phyloP scores from a whole-genome alignment of 2,797 vertebrate species.

The Ctenochaetus hawaiiensis region DNA sequence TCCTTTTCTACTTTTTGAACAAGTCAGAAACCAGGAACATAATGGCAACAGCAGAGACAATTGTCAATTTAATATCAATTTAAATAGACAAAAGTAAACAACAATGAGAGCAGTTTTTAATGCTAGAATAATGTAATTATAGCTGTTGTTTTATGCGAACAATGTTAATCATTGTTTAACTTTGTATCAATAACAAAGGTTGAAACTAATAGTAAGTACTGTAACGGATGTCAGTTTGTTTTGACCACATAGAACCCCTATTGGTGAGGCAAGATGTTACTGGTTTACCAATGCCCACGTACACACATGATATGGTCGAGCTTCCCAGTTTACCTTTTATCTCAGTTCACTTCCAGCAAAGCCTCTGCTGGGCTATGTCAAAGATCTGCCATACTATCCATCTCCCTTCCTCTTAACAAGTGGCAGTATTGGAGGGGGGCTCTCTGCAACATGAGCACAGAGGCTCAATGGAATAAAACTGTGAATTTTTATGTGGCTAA shows the following conservation, averaged over 20 bases:
- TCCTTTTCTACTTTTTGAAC: too few species aligned
- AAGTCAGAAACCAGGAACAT: too few species aligned
- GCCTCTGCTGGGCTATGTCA: constrained; percentile 36
- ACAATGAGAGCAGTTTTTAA: too few species aligned
- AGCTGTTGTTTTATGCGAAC: not conserved
- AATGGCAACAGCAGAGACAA: too few species aligned
- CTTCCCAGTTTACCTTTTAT: constrained; percentile 43
- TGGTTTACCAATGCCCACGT: constrained; percentile 51
- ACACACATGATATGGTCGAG: constrained; percentile 24
- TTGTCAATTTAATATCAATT: too few species aligned
- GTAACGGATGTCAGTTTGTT: not conserved
- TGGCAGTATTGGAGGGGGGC: constrained; percentile 22
- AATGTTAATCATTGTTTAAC: not conserved
- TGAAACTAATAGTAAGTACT: not conserved
- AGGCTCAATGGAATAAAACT: constrained; percentile 53
- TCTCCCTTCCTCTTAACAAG: constrained; percentile 48
- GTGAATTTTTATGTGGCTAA: constrained; percentile 50
- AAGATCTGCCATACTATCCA: constrained; percentile 34
- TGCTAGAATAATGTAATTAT: too few species aligned
- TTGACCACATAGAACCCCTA: constrained; percentile 45
- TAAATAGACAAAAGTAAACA: too few species aligned
- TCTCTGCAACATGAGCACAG: constrained; percentile 46
- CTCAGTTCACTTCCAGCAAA: constrained; percentile 45
- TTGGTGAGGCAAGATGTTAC: constrained; percentile 45
- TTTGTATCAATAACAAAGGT: not conserved